Evolutionary conservation across 1,140 invertebrate species (phyloP), one percentile per base, ranked within the genome.

Genomic region (Theocolax elegans): DNA sequence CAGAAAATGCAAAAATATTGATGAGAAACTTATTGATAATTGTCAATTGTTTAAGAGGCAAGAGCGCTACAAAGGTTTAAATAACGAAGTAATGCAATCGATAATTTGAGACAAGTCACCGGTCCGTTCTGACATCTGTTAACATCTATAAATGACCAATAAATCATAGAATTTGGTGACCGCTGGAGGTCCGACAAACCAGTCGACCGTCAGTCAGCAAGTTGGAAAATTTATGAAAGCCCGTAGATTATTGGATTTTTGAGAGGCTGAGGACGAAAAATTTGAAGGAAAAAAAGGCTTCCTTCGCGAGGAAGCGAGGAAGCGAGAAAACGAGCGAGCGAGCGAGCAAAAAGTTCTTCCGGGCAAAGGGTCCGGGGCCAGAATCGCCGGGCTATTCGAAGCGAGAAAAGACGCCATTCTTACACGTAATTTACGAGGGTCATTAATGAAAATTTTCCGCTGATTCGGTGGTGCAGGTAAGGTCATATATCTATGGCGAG

Each of bases 371-470:
- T 40, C 10, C 27, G 25, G 44, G 21, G 38, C 35, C 15, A 23
- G n/a, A 19, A 40, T 9, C 35, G 35, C 38, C 23, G 8, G 31
- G 19, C 35, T 4, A 4, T 12, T 40, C 3, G 8, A 54, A n/a
- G 12, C 2, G n/a, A 44, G 74, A 67, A 76, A 76, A 72, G 23
- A 74, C 59, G 63, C 67, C 63, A 62, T 46, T 64, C 72, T 71
- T 49, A 38, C 66, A 35, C 27, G 40, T 75, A 72, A 76, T 77
- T 79, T 76, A 77, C 69, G 72, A 21, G 15, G n/a, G 44, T 66
- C 72, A 67, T 77, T 79, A 79, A 74, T 75, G 70, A 31, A 67
- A 72, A 75, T 75, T 67, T 77, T 76, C 70, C 62, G 74, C 54
- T 71, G 19, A 64, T 74, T 48, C 49, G 10, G 58, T 23, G 23